Evolutionary conservation across 2,888 invertebrate genomes (phyloP).

Genomic region (Andrena hattorfiana): DNA sequence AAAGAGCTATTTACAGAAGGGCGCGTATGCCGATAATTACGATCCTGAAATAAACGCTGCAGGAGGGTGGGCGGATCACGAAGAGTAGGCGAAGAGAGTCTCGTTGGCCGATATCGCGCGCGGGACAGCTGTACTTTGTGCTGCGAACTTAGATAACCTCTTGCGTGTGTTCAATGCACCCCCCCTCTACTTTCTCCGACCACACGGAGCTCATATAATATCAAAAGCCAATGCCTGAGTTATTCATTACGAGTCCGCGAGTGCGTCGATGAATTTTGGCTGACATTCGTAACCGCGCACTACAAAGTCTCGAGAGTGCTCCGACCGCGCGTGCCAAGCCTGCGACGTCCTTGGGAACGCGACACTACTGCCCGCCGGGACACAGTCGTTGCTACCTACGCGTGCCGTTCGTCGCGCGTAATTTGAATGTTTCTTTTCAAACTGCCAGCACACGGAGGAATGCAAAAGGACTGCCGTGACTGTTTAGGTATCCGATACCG

Average conservation of each 20-base stretch:
- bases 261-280: conserved; percentile 20
- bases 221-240: conserved; percentile 55
- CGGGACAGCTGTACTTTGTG: conserved; percentile 82
- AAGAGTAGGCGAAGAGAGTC: conserved; percentile 20
- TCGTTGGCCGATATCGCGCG: conserved; percentile 72
- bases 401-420: conserved; percentile 46
- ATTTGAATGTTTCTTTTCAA: conserved; percentile 74
- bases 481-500: conserved; percentile 96
- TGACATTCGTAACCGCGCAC: background rate
- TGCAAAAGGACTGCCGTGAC: conserved; percentile 91
- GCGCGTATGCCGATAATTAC: conserved; percentile 33
- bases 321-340: background rate
- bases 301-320: background rate
- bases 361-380: background rate
- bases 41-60: conserved; percentile 34
- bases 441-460: conserved; percentile 85
- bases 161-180: conserved; percentile 48
- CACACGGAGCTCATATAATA: conserved; percentile 67
- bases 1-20: background rate
- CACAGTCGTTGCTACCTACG: conserved; percentile 17
- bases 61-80: conserved; percentile 29
- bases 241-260: conserved; percentile 46
- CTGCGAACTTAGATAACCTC: conserved; percentile 82
- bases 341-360: background rate
- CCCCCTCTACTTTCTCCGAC: conserved; percentile 54